Conservation (phyloP, 2,113 vertebrate species). For the Aramus guarauna region DNA sequence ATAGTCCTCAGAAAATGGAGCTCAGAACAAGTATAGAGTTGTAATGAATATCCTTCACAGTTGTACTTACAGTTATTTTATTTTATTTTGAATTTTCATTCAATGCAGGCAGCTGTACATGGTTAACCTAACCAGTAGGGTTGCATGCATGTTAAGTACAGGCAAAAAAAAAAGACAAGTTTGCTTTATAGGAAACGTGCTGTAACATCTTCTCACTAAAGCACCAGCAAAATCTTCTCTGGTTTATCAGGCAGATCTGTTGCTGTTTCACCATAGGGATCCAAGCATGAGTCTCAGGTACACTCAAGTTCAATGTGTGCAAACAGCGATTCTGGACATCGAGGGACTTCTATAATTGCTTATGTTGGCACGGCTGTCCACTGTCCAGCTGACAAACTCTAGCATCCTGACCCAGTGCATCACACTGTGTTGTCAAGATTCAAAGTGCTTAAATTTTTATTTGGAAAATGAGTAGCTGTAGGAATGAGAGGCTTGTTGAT, state of each 20-base stretch:
- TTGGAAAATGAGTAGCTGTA: neutral
- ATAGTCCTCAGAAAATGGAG: neutral
- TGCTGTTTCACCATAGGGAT: neutral
- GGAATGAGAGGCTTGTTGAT: neutral
- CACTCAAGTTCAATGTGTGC: neutral
- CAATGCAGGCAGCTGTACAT: neutral
- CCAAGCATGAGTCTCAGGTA: neutral
- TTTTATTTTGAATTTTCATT: neutral
- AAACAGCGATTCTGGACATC: accelerated
- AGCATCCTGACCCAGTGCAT: neutral
- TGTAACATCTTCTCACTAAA: neutral
- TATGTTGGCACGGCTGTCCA: neutral
- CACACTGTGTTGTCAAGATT: neutral
- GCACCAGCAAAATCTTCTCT: neutral
- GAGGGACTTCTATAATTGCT: neutral
- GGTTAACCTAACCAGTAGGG: neutral
- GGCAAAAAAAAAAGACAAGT: neutral
- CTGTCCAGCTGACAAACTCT: neutral
- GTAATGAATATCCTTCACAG: neutral
- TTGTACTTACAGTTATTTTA: neutral
- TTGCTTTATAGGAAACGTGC: neutral
- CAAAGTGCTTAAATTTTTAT: neutral
- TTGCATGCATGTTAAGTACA: neutral
- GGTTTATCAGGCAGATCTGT: neutral
- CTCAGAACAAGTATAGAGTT: neutral